Base-by-base conservation (phyloP, 2,888 invertebrate species). In the Cataglyphis rosenhaueri region DNA sequence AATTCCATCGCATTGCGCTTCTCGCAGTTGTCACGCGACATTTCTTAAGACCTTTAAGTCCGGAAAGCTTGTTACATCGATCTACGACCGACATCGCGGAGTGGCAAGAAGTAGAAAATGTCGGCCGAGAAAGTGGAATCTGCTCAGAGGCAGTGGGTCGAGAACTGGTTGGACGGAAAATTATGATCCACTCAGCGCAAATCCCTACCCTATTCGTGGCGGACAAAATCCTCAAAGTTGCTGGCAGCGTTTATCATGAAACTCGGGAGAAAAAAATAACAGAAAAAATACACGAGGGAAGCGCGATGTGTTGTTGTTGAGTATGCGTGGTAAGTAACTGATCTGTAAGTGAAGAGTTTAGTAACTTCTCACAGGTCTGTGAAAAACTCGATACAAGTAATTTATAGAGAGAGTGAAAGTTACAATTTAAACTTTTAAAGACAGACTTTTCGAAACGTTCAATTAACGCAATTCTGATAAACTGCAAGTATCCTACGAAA, bases 131-230 rank as follows among this genome's bases (percentile, higher is more conserved):
- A 62, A 35, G 52, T 32, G 32, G 66, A 76, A 71, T 44, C 71
- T 64, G 73, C 55, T 71, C n/a, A 29, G 55, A 71, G 44, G 61
- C 64, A 32, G 76, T 25, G 62, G 74, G 81, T 61, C 52, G 84
- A 81, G 83, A 65, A 57, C 52, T 70, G 68, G 83, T 70, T 70
- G 83, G 81, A 76, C 75, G 83, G 76, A 84, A 85, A 87, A 87
- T 86, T 89, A 86, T 89, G 86, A 88, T 88, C 85, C 86, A 82
- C 86, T 82, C 76, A 76, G 82, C 70, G 73, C 38, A 84, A 90
- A 85, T 85, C 85, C 79, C 83, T 85, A 84, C 65, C 76, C 78
- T 76, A 78, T 79, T 76, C 62, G 75, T 78, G 59, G 55, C 62
- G 44, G 82, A 75, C 75, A 59, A 84, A 84, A 85, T 85, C 71